Evolutionary conservation across 2,113 vertebrate species (phyloP).

Genomic region (Limanda limanda): DNA sequence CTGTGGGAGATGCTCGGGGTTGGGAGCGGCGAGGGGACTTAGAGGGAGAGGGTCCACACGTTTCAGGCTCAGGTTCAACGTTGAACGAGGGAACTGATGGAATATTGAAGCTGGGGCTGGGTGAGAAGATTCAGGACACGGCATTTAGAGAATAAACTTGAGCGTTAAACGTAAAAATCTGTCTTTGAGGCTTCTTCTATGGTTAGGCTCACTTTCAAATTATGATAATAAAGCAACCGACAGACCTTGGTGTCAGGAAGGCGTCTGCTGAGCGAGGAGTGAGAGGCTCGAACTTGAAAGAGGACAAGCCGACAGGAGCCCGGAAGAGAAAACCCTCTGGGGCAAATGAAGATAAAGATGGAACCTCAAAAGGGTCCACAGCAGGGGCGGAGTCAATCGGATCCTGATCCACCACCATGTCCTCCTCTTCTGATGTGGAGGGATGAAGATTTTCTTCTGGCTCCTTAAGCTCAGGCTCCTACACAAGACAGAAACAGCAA

Average conservation of each 20-base stretch:
- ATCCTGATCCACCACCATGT: slow-evolving; percentile 38
- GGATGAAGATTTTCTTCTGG: neutral
- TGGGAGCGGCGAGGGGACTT: slow-evolving; percentile 28
- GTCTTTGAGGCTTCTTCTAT: neutral
- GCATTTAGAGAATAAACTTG: neutral
- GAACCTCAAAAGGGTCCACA: slow-evolving; percentile 64
- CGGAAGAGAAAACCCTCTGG: slow-evolving; percentile 91
- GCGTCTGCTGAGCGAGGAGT: slow-evolving; percentile 84
- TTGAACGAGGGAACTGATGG: slow-evolving; percentile 9
- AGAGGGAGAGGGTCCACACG: neutral
- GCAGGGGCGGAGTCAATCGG: neutral
- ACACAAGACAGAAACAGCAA: neutral
- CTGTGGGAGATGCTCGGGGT: neutral
- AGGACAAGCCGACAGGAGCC: slow-evolving; percentile 83
- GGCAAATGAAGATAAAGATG: slow-evolving; percentile 88
- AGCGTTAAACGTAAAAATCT: neutral
- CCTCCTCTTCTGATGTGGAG: slow-evolving; percentile 32
- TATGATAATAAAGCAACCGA: neutral
- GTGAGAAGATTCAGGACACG: neutral
- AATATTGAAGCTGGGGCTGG: slow-evolving; percentile 56
- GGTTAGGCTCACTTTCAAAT: neutral
- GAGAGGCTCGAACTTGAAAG: slow-evolving; percentile 85
- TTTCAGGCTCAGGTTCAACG: slow-evolving; percentile 19
- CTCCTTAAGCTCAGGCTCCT: slow-evolving; percentile 26
- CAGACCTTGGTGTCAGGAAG: slow-evolving; percentile 84